Evolutionary conservation across 2,888 invertebrate genomes (phyloP).

Genomic region (Dryocosmus kuriphilus): DNA sequence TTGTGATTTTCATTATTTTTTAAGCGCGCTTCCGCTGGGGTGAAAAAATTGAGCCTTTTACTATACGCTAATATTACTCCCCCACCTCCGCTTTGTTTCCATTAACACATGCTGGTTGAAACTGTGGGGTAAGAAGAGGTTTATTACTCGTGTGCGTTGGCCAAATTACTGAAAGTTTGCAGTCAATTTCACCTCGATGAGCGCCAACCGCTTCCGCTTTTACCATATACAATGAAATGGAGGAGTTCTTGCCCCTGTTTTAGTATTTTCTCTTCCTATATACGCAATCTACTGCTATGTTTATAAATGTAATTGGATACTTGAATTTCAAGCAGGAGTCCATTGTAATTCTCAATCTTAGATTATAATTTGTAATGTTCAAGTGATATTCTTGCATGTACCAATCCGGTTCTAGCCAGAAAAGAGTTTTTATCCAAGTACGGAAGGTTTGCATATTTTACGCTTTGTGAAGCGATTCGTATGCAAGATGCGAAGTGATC

Average conservation of each 20-base stretch:
- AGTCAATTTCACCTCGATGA: slow-evolving; percentile 58
- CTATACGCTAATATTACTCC: slow-evolving; percentile 10
- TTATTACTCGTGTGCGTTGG: slow-evolving; percentile 59
- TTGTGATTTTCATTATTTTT: slow-evolving; percentile 34
- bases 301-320: not conserved
- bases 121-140: slow-evolving; percentile 48
- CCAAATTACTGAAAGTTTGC: slow-evolving; percentile 64
- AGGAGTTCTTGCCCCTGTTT: slow-evolving; percentile 22
- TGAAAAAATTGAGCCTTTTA: slow-evolving; percentile 25
- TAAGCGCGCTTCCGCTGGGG: not conserved
- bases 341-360: not conserved
- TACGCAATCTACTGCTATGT: not conserved
- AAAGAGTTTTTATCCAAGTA: not conserved
- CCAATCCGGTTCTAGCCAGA: not conserved
- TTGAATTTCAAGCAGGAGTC: not conserved
- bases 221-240: slow-evolving; percentile 15
- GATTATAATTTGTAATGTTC: not conserved
- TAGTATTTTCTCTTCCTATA: not conserved
- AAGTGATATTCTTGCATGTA: not conserved
- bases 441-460: slow-evolving; percentile 37
- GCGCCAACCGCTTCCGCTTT: slow-evolving; percentile 23
- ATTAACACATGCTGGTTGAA: slow-evolving; percentile 21
- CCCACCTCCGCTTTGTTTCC: slow-evolving; percentile 28
- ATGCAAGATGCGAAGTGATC: slow-evolving; percentile 45
- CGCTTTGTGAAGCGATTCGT: slow-evolving; percentile 46